A percentile compares a stretch with the other conserved stretches of the same genome.
These are phyloP conservation scores for Chelonia mydas DNA, from an alignment of 2,797 vertebrate species.

Conservation along the genomic window DNA sequence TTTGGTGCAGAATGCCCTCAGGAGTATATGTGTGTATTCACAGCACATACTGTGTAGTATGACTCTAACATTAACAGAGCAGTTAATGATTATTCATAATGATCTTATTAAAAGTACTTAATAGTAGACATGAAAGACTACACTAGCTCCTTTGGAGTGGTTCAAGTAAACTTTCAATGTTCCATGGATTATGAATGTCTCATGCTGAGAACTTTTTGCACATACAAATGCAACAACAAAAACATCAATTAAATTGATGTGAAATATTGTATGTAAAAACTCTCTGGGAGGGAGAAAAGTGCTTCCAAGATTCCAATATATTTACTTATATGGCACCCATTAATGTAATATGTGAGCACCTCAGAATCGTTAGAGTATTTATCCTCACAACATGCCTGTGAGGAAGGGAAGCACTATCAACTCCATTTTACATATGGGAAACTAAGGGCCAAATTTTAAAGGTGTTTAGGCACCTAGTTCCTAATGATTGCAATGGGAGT, in stretches of 20 bases:
- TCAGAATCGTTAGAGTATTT: not conserved
- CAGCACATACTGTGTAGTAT: rapidly evolving
- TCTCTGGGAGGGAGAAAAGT: not conserved
- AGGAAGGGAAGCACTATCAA: not conserved
- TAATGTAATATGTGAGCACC: not conserved
- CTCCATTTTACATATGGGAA: rapidly evolving
- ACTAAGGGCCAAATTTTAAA: not conserved
- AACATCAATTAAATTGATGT: not conserved
- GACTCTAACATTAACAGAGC: conserved; percentile 10
- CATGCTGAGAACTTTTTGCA: conserved; percentile 1
- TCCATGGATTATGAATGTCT: not conserved
- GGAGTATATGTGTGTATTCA: not conserved
- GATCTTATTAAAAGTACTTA: conserved; percentile 48
- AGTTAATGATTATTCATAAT: conserved; percentile 37
- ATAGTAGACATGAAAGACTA: conserved; percentile 33
- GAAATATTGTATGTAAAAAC: not conserved
- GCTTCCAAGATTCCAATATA: not conserved
- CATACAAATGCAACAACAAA: not conserved
- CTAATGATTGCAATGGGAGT: not conserved
- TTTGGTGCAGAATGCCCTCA: no score
- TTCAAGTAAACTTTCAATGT: conserved; percentile 36
- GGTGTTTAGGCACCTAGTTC: not conserved
- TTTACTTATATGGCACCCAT: not conserved
- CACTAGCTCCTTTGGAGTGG: conserved; percentile 9
- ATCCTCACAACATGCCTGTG: not conserved